Evolutionary conservation across 2,888 invertebrate species (phyloP).

Genomic region (Calameuta filiformis): DNA sequence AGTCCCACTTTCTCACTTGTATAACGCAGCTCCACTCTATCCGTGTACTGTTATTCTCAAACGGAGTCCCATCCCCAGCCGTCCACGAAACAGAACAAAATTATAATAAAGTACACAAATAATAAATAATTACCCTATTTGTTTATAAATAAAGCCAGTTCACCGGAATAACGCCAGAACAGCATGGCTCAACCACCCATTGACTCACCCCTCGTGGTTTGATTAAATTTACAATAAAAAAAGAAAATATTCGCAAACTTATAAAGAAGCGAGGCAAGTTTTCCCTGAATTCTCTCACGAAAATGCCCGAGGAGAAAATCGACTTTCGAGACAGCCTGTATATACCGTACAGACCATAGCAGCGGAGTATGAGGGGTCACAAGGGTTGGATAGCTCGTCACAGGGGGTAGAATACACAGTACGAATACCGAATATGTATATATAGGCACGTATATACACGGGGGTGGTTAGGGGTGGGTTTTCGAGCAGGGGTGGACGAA

Average conservation of each 20-base stretch:
- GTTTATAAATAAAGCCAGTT: not conserved
- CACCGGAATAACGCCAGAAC: not conserved
- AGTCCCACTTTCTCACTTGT: not conserved
- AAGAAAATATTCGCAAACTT: not conserved
- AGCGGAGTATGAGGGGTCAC: not conserved
- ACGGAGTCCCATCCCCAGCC: not conserved
- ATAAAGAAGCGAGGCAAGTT: not conserved
- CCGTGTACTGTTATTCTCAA: not conserved
- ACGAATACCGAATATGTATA: slow-evolving; percentile 46
- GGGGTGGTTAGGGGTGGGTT: slow-evolving; percentile 17
- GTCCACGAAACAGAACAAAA: not conserved
- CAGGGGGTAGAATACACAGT: slow-evolving; percentile 38
- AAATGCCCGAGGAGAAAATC: not conserved
- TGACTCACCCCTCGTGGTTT: not conserved
- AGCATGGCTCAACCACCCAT: not conserved
- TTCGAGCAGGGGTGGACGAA: slow-evolving; percentile 11
- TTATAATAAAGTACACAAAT: not conserved
- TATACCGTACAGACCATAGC: not conserved
- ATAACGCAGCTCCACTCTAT: not conserved
- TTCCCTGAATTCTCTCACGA: not conserved
- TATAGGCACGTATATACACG: slow-evolving; percentile 8
- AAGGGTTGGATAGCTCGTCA: not conserved
- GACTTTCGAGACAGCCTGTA: not conserved
- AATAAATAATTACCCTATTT: not conserved
- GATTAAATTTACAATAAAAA: not conserved